Percentiles rank a stretch among this genome's conserved stretches.
Conservation (phyloP, 1,140 invertebrate genomes). For the Cydia amplana region DNA sequence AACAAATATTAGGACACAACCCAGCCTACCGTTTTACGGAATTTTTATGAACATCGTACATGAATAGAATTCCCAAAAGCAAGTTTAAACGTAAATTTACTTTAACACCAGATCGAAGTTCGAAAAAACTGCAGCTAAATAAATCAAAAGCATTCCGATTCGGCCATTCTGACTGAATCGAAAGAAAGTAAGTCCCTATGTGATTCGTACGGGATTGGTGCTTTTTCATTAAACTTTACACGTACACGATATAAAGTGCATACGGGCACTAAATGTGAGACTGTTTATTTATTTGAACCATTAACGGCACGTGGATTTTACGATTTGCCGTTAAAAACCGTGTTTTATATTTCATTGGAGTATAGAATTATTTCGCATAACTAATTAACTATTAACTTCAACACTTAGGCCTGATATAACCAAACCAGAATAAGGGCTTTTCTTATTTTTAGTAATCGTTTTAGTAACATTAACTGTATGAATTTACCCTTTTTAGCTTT, state of each 20-base stretch:
- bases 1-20: no score
- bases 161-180: not conserved
- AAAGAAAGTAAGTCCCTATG: not conserved
- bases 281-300: not conserved
- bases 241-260: slow-evolving; percentile 13
- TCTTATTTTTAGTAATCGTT: not conserved
- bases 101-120: not conserved
- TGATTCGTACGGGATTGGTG: not conserved
- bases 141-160: slow-evolving; percentile 1
- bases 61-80: slow-evolving; percentile 13
- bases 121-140: not conserved
- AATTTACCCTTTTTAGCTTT: no score
- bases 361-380: not conserved
- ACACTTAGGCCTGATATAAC: no score
- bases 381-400: not conserved
- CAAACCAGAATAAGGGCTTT: no score
- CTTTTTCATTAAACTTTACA: not conserved
- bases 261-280: not conserved
- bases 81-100: not conserved
- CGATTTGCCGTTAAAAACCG: slow-evolving; percentile 2
- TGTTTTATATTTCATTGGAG: not conserved
- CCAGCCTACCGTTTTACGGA: no score
- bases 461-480: no score
- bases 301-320: slow-evolving; percentile 6
- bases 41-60: not conserved